A percentile compares a stretch with the other conserved stretches of the same genome.
Evolutionary conservation across 2,888 invertebrate species (phyloP).

Genomic region (Hypolimnas misippus): DNA sequence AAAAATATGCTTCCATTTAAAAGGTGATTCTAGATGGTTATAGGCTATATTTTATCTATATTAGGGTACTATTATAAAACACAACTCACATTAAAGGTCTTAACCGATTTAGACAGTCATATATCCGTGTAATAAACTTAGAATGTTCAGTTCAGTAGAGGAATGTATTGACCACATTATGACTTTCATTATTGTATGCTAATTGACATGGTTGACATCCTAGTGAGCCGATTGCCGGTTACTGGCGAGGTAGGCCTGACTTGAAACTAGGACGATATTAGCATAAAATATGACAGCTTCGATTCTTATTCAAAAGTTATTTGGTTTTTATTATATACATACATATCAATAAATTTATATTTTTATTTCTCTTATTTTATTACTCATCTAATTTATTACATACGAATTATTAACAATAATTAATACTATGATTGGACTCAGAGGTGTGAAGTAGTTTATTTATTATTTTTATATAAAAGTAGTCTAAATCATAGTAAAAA

Average conservation of each 20-base stretch:
- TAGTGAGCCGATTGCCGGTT: conserved; percentile 29
- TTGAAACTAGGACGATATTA: conserved; percentile 28
- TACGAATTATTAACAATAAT: too few species aligned
- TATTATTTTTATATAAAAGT: too few species aligned
- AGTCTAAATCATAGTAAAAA: too few species aligned
- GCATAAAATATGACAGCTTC: conserved; percentile 7
- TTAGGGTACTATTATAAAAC: too few species aligned
- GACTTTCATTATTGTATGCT: conserved; percentile 40
- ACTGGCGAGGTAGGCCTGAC: conserved; percentile 21
- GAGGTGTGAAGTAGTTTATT: too few species aligned
- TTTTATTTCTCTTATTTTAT: background rate
- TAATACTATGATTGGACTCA: too few species aligned
- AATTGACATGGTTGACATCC: conserved; percentile 36
- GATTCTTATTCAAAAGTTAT: conserved; percentile 12
- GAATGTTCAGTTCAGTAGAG: conserved; percentile 8
- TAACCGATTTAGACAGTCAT: background rate
- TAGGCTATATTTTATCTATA: too few species aligned
- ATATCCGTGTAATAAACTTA: background rate
- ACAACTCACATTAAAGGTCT: too few species aligned
- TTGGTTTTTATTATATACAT: background rate
- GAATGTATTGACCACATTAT: conserved; percentile 33
- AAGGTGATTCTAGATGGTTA: too few species aligned
- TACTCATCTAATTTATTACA: background rate
- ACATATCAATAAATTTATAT: background rate
- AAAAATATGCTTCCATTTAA: too few species aligned